A percentile compares a stretch with the other conserved stretches of the same genome.
Evolutionary conservation across 2,797 vertebrate species (phyloP).

Genomic region (Eulemur albifrons): DNA sequence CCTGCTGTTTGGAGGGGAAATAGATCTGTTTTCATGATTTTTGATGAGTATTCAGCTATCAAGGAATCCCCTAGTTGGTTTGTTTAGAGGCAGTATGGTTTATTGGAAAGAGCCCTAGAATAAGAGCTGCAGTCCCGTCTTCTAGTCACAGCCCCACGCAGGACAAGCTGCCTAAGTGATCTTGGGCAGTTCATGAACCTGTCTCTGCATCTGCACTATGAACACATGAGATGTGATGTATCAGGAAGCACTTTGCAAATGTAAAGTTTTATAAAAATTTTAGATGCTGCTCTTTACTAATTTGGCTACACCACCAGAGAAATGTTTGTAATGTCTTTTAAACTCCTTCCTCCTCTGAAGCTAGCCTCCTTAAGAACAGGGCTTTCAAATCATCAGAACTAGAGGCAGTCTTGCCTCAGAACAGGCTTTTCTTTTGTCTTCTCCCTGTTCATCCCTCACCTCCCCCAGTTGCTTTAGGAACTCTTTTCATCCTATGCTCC

Average conservation of each 20-base stretch:
- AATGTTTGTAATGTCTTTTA: background rate
- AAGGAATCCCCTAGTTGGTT: conserved; percentile 5
- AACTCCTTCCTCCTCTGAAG: background rate
- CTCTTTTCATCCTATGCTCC: background rate
- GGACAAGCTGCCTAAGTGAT: background rate
- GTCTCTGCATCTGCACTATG: background rate
- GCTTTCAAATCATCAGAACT: background rate
- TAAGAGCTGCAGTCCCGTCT: background rate
- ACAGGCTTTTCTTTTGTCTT: background rate
- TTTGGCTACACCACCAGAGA: background rate
- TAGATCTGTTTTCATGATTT: conserved; percentile 10
- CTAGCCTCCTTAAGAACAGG: background rate
- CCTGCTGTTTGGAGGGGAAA: background rate
- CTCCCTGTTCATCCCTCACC: background rate
- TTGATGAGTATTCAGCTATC: conserved; percentile 17
- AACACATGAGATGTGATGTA: background rate
- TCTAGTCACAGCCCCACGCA: background rate
- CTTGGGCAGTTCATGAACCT: background rate
- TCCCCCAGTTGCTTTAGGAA: background rate
- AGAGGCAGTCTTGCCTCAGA: background rate
- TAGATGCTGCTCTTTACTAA: background rate
- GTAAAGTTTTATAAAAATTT: background rate
- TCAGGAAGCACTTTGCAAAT: background rate
- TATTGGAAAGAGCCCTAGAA: background rate
- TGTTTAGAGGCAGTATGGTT: background rate